These are phyloP conservation scores for Galleria mellonella DNA, from an alignment of 1,140 invertebrate genomes.

Conservation along the genomic window DNA sequence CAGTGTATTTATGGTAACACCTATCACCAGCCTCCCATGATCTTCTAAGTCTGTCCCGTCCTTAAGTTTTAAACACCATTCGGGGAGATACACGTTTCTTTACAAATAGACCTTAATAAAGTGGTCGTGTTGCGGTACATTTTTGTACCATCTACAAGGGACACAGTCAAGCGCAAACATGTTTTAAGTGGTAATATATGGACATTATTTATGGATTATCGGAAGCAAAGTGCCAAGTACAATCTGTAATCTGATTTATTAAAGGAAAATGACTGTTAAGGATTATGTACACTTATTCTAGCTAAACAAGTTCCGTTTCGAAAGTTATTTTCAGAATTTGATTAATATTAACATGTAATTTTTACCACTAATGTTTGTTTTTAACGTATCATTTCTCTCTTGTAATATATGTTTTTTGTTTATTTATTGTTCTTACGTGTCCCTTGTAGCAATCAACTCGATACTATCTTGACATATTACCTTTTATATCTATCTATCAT, in stretches of 20 bases:
- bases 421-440: too few relatives aligned
- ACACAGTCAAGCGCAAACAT: slow-evolving; percentile 39
- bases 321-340: too few relatives aligned
- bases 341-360: not conserved
- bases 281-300: slow-evolving; percentile 13
- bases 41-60: slow-evolving; percentile 13
- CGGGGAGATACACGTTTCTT: too few relatives aligned
- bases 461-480: too few relatives aligned
- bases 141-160: slow-evolving; percentile 14
- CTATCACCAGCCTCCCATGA: slow-evolving; percentile 25
- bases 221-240: slow-evolving; percentile 48
- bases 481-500: too few relatives aligned
- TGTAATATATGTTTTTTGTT: too few relatives aligned
- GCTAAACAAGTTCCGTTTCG: too few relatives aligned
- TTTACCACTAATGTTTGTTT: too few relatives aligned
- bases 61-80: slow-evolving; percentile 3
- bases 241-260: slow-evolving; percentile 52
- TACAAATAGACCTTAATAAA: slow-evolving; percentile 15
- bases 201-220: slow-evolving; percentile 45
- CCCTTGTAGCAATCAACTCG: too few relatives aligned
- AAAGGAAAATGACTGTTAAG: slow-evolving; percentile 30
- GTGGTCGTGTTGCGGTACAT: slow-evolving; percentile 12
- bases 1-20: slow-evolving; percentile 42
- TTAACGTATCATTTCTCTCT: too few relatives aligned
- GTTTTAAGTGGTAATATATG: slow-evolving; percentile 52